Evolutionary conservation across 1,140 invertebrate species (phyloP).

Genomic region (Zaprionus ornatus): DNA sequence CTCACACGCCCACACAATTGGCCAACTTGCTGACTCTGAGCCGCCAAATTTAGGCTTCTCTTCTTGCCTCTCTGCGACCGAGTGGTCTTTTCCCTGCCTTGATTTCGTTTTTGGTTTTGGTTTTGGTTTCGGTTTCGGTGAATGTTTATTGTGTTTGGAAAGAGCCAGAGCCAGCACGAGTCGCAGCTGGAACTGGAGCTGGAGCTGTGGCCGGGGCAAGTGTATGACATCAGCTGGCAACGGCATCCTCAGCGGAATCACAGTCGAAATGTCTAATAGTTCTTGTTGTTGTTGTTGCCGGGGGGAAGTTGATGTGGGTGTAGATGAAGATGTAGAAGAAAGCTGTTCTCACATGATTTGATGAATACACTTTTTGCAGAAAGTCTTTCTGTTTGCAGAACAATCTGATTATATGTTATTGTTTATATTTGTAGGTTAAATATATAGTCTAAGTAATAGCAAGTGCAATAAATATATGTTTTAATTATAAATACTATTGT

Average conservation of each 20-base stretch:
- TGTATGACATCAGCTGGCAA: conserved; percentile 52
- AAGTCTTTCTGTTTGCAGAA: conserved; percentile 4
- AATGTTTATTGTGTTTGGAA: conserved; percentile 21
- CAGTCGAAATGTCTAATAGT: conserved; percentile 25
- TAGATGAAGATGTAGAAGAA: conserved; percentile 26
- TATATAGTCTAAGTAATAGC: not conserved
- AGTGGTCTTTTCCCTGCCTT: not conserved
- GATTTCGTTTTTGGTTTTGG: conserved; percentile 10
- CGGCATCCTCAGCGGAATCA: conserved; percentile 17
- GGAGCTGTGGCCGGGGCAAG: not conserved
- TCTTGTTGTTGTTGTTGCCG: not conserved
- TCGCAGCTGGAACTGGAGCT: not conserved
- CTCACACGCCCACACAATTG: conserved; percentile 20
- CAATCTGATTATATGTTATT: too few species aligned
- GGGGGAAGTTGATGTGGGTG: conserved; percentile 6
- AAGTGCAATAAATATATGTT: not conserved
- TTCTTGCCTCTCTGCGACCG: not conserved
- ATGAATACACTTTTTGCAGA: conserved; percentile 6
- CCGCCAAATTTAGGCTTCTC: conserved; percentile 47
- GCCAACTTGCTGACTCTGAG: conserved; percentile 9
- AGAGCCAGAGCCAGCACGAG: conserved; percentile 10
- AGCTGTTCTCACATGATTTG: conserved; percentile 37
- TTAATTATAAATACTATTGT: not conserved
- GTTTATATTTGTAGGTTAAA: not conserved
- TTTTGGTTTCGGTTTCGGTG: conserved; percentile 11